Evolutionary conservation across 2,888 invertebrate genomes (phyloP).

Genomic region (Euzophera pinguis): DNA sequence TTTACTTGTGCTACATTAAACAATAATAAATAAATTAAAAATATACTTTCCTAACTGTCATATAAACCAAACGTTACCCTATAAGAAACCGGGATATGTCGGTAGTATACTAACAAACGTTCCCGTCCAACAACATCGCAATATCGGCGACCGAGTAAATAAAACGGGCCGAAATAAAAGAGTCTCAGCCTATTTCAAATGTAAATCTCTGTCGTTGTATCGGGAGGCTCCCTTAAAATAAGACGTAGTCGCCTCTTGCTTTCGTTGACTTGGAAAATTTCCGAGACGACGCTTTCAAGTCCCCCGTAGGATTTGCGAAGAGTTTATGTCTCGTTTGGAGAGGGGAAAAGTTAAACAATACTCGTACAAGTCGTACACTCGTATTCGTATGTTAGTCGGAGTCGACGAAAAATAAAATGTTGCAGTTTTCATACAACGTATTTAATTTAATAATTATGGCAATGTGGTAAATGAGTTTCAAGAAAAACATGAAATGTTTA

Average conservation of each 20-base stretch:
- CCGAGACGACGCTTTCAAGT: slow-evolving; percentile 48
- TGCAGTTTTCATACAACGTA: neutral
- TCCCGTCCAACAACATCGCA: slow-evolving; percentile 12
- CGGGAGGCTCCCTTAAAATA: slow-evolving; percentile 62
- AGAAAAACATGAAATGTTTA: no score
- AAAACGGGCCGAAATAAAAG: slow-evolving; percentile 57
- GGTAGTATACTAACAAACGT: neutral
- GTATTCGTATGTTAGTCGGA: neutral
- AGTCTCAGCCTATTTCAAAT: slow-evolving; percentile 66
- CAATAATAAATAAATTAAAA: no score
- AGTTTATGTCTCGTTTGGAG: slow-evolving; percentile 53
- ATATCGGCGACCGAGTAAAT: slow-evolving; percentile 45
- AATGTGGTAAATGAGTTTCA: no score
- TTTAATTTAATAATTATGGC: no score
- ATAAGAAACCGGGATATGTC: neutral
- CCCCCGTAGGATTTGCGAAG: slow-evolving; percentile 56
- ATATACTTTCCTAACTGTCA: no score
- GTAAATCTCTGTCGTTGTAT: slow-evolving; percentile 71
- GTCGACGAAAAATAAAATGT: neutral
- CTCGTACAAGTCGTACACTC: slow-evolving; percentile 18
- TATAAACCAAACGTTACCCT: no score
- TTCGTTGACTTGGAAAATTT: slow-evolving; percentile 64
- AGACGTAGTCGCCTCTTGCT: slow-evolving; percentile 63
- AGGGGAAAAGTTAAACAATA: slow-evolving; percentile 59
- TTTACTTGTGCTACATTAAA: no score